Evolutionary conservation across 1,140 invertebrate genomes (phyloP).

Genomic region (Arctopsyche grandis): DNA sequence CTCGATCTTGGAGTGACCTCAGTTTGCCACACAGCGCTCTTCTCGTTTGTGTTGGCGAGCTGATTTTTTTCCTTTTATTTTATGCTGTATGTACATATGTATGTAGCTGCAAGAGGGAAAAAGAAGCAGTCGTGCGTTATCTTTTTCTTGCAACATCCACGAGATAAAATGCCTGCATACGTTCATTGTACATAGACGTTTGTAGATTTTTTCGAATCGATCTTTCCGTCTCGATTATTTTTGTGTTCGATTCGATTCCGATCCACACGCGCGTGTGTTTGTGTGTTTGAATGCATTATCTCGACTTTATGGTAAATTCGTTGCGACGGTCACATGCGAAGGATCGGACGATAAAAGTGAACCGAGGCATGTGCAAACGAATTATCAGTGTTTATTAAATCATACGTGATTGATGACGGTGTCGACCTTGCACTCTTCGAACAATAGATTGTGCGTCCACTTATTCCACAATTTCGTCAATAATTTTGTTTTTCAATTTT

Average conservation of each 20-base stretch:
- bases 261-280: no score
- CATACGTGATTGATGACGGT: slow-evolving; percentile 1
- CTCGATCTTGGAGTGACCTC: slow-evolving; percentile 26
- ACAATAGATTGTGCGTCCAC: not conserved
- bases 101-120: not conserved
- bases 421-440: slow-evolving; percentile 7
- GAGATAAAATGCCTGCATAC: no score
- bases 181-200: no score
- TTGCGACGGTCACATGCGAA: no score
- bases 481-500: not conserved
- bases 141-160: not conserved
- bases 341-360: no score
- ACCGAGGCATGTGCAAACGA: no score
- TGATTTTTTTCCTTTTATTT: not conserved
- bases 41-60: slow-evolving; percentile 2
- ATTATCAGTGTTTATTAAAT: slow-evolving; percentile 20
- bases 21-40: slow-evolving; percentile 6
- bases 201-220: no score
- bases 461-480: not conserved
- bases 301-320: no score
- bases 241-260: no score
- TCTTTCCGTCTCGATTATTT: no score
- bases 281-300: slow-evolving; percentile 7
- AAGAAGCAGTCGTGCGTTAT: not conserved
- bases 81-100: no score